phyloP scores from a whole-genome alignment of 2,888 invertebrate species.

The Trissolcus japonicus region DNA sequence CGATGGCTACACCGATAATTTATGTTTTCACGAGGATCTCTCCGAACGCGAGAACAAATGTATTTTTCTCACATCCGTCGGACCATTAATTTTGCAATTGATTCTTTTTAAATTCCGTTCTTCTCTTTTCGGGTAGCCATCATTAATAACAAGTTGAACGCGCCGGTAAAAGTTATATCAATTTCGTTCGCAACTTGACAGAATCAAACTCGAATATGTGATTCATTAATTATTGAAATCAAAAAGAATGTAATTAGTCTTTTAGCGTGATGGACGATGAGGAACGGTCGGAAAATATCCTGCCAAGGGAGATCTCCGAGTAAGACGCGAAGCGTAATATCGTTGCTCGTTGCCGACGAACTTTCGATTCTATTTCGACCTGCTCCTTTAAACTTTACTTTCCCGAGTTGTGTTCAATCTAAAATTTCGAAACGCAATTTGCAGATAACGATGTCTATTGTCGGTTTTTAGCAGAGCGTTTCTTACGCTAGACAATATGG shows the following conservation, averaged over 20 bases:
- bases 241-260: slow-evolving; percentile 73
- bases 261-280: slow-evolving; percentile 67
- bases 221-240: slow-evolving; percentile 70
- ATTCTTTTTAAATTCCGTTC: background rate
- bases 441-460: slow-evolving; percentile 58
- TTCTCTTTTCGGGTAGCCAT: background rate
- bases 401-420: slow-evolving; percentile 50
- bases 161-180: background rate
- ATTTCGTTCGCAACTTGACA: slow-evolving; percentile 7
- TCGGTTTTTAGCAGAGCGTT: slow-evolving; percentile 53
- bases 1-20: slow-evolving; percentile 45
- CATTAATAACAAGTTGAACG: background rate
- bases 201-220: slow-evolving; percentile 45
- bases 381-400: slow-evolving; percentile 59
- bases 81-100: background rate
- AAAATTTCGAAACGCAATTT: slow-evolving; percentile 58
- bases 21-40: slow-evolving; percentile 40
- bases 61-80: slow-evolving; percentile 6
- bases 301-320: slow-evolving; percentile 38
- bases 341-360: slow-evolving; percentile 57
- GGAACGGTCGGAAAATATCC: slow-evolving; percentile 57
- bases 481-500: slow-evolving; percentile 47
- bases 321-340: slow-evolving; percentile 53
- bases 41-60: slow-evolving; percentile 20
- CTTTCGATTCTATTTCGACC: slow-evolving; percentile 59